These are phyloP conservation scores for Phrixothrix hirtus DNA, from an alignment of 2,888 invertebrate species.

Conservation along the genomic window DNA sequence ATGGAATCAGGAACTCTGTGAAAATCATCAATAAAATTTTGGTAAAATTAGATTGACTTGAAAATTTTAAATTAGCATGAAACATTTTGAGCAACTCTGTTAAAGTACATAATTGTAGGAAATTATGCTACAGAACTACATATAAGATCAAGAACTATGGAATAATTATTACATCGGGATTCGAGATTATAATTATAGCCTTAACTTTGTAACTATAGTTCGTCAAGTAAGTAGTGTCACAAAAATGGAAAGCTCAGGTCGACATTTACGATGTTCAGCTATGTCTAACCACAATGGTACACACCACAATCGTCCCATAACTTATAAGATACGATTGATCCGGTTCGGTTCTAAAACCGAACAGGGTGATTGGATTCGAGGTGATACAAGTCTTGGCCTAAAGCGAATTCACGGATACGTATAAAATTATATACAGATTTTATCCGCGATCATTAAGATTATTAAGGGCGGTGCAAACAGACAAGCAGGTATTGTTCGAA, in stretches of 20 bases:
- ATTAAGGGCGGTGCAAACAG: slow-evolving; percentile 55
- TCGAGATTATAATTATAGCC: slow-evolving; percentile 53
- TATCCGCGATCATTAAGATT: slow-evolving; percentile 58
- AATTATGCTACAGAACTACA: slow-evolving; percentile 46
- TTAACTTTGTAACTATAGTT: slow-evolving; percentile 48
- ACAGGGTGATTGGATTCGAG: slow-evolving; percentile 42
- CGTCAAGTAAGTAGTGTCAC: slow-evolving; percentile 44
- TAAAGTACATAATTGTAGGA: slow-evolving; percentile 51
- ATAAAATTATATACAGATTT: slow-evolving; percentile 57
- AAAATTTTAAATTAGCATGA: too few species aligned
- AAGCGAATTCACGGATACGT: slow-evolving; percentile 54
- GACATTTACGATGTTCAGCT: slow-evolving; percentile 40
- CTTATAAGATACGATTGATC: slow-evolving; percentile 30
- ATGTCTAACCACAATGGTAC: slow-evolving; percentile 42
- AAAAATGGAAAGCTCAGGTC: slow-evolving; percentile 38
- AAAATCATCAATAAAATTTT: too few species aligned
- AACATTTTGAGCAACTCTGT: slow-evolving; percentile 45
- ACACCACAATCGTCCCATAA: slow-evolving; percentile 37
- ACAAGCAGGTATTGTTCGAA: slow-evolving; percentile 52
- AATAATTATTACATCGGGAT: slow-evolving; percentile 54
- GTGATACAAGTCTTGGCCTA: slow-evolving; percentile 53
- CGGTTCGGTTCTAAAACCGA: slow-evolving; percentile 34
- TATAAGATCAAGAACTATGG: slow-evolving; percentile 50
- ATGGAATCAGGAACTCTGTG: too few species aligned
- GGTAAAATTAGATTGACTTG: too few species aligned